A percentile compares a stretch with the other conserved stretches of the same genome.
Evolutionary conservation across 2,797 vertebrate species (phyloP).

Genomic region (Phoeniculus purpureus): DNA sequence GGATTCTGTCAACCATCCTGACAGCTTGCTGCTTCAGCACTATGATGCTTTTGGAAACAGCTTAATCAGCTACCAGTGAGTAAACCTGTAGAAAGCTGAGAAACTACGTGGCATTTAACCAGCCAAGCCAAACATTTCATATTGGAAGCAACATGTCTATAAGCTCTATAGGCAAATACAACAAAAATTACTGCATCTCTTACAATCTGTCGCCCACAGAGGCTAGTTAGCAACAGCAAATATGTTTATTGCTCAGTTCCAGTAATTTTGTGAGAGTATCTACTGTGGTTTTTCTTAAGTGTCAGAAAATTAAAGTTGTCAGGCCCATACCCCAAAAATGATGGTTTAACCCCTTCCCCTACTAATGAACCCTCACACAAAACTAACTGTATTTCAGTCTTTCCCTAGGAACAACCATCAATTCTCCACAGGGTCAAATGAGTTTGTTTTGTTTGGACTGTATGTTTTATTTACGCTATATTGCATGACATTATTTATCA

Average conservation of each 20-base stretch:
- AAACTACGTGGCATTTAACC: background rate
- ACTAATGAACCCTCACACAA: too few relatives aligned
- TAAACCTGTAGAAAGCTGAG: background rate
- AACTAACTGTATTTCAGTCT: too few relatives aligned
- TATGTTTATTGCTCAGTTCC: background rate
- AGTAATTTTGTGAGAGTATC: background rate
- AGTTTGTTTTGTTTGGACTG: background rate
- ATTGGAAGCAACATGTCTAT: background rate
- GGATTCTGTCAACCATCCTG: background rate
- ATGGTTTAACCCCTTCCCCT: too few relatives aligned
- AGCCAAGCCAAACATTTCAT: background rate
- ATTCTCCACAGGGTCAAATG: background rate
- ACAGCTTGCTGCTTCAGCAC: background rate
- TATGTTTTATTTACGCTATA: background rate
- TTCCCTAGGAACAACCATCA: too few relatives aligned
- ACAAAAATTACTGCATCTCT: background rate
- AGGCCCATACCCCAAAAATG: too few relatives aligned
- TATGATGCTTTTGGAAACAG: background rate
- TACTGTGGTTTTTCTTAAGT: background rate
- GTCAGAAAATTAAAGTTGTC: background rate
- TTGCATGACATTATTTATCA: background rate
- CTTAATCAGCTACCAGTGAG: background rate
- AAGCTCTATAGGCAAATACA: background rate
- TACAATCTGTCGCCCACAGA: background rate
- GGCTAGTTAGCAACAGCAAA: background rate